A percentile compares a stretch with the other conserved stretches of the same genome.
phyloP scores from a whole-genome alignment of 2,797 vertebrate genomes.

The Etheostoma perlongum region DNA sequence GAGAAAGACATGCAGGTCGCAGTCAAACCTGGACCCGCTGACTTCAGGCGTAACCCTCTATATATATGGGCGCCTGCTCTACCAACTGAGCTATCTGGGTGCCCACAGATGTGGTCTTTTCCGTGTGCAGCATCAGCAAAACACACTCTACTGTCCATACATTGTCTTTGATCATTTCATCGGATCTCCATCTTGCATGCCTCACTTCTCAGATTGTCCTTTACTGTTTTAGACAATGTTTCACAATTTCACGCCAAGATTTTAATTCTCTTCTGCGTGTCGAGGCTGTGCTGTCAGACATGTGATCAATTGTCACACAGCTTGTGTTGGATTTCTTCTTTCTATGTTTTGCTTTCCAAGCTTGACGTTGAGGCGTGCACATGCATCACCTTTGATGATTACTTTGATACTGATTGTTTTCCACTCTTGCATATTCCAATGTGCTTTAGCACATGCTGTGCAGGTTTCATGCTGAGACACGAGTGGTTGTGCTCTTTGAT shows the following conservation, averaged over 20 bases:
- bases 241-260: conserved; percentile 3
- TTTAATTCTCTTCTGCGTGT: not conserved
- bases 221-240: not conserved
- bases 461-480: conserved; percentile 3
- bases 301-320: not conserved
- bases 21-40: no score
- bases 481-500: not conserved
- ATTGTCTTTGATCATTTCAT: not conserved
- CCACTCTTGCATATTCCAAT: not conserved
- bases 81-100: no score
- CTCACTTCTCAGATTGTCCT: not conserved
- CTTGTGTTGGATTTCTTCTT: not conserved
- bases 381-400: conserved; percentile 7
- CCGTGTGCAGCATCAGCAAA: not conserved
- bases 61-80: no score
- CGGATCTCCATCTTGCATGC: not conserved
- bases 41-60: no score
- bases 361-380: not conserved
- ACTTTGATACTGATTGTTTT: conserved; percentile 40
- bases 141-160: not conserved
- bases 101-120: not conserved
- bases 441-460: not conserved
- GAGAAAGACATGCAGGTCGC: no score
- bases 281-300: not conserved
- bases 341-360: not conserved